Conservation (phyloP, 2,113 vertebrate genomes). For the Python bivittatus region DNA sequence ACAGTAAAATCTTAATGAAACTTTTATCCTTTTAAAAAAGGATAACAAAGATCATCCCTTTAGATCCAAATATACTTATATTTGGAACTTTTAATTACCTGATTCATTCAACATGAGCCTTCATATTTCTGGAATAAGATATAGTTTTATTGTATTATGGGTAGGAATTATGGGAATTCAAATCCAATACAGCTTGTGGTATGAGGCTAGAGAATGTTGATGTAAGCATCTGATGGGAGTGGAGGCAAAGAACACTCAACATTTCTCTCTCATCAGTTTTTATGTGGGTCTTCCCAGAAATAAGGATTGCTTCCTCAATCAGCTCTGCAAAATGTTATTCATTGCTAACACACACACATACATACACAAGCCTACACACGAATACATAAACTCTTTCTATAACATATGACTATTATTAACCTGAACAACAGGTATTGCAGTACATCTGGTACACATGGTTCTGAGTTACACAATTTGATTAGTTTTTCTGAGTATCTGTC, state of each 20-base stretch:
- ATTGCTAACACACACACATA: not conserved
- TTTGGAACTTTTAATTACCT: not conserved
- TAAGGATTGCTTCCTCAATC: not conserved
- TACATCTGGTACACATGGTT: not conserved
- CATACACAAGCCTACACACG: not conserved
- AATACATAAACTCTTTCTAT: not conserved
- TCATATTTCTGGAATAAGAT: not conserved
- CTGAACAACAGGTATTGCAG: not conserved
- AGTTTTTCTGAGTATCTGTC: not conserved
- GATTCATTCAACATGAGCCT: not conserved
- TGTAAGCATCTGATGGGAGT: not conserved
- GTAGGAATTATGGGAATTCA: not conserved
- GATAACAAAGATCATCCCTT: not conserved
- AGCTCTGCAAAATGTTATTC: not conserved
- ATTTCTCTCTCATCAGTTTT: not conserved
- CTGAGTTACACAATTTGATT: not conserved
- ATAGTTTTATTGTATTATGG: not conserved
- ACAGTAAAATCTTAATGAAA: constrained; percentile 43
- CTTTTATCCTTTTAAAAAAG: constrained; percentile 10
- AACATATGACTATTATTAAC: not conserved
- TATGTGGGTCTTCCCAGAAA: not conserved
- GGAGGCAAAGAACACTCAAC: not conserved
- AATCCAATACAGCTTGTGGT: not conserved
- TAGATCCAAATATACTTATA: not conserved
- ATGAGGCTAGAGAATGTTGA: not conserved